These are phyloP conservation scores for Laterallus jamaicensis DNA, from an alignment of 2,113 vertebrate genomes.

Conservation along the genomic window DNA sequence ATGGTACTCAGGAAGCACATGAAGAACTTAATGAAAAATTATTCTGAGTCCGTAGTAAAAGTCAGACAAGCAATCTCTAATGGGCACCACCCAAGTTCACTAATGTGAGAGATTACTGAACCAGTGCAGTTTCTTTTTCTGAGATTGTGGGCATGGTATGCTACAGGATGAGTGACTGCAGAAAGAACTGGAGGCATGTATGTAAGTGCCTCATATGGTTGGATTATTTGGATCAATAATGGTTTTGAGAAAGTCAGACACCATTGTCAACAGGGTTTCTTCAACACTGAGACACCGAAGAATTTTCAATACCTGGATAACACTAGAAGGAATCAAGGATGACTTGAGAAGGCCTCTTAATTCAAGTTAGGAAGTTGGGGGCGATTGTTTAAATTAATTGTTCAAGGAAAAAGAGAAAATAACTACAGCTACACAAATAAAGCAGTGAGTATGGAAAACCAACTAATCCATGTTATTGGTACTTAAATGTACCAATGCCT, in stretches of 20 bases:
- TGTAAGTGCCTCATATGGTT: slow-evolving; percentile 56
- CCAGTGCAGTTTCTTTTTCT: slow-evolving; percentile 32
- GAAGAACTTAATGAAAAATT: slow-evolving; percentile 73
- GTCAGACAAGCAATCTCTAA: slow-evolving; percentile 70
- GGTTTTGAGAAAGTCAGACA: slow-evolving; percentile 65
- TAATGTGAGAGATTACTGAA: slow-evolving; percentile 64
- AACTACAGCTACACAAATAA: background rate
- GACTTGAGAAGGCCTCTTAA: background rate
- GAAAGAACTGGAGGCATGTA: slow-evolving; percentile 67
- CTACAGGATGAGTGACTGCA: slow-evolving; percentile 41
- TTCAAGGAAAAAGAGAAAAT: background rate
- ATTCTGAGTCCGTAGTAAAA: slow-evolving; percentile 68
- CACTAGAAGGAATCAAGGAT: slow-evolving; percentile 57
- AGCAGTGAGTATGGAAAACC: background rate
- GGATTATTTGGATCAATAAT: slow-evolving; percentile 68
- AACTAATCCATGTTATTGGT: background rate
- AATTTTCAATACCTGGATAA: slow-evolving; percentile 59
- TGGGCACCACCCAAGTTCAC: slow-evolving; percentile 4
- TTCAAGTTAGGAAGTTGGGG: background rate
- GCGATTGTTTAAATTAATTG: background rate
- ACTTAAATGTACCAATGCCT: background rate
- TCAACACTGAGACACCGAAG: slow-evolving; percentile 41
- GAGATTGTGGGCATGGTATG: slow-evolving; percentile 59
- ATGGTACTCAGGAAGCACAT: slow-evolving; percentile 65
- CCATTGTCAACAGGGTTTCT: slow-evolving; percentile 42